These are phyloP conservation scores for Hyperoplus immaculatus DNA, from an alignment of 2,797 vertebrate species.

Conservation along the genomic window DNA sequence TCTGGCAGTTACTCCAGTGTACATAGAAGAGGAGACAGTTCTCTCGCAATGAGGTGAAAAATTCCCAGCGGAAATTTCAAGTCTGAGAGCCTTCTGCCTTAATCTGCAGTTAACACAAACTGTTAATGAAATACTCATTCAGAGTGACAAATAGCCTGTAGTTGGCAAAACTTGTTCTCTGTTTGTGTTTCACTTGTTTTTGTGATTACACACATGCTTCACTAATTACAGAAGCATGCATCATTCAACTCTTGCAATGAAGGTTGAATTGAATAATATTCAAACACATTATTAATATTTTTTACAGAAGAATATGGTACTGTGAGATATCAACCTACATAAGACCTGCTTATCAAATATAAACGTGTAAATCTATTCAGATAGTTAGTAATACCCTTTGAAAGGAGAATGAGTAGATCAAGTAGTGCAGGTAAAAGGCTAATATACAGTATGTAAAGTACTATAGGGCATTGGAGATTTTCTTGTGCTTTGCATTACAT, in stretches of 20 bases:
- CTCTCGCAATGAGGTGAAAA: constrained; percentile 13
- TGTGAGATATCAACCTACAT: background rate
- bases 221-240: constrained; percentile 26
- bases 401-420: background rate
- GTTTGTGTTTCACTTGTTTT: constrained; percentile 40
- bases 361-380: background rate
- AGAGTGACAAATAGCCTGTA: constrained; percentile 39
- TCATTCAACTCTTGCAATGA: constrained; percentile 5
- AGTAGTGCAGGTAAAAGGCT: background rate
- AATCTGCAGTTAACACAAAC: constrained; percentile 41
- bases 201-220: constrained; percentile 35
- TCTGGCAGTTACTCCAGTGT: background rate
- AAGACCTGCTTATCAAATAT: background rate
- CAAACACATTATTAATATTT: background rate
- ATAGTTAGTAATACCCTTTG: background rate
- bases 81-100: constrained; percentile 29
- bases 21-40: constrained; percentile 1
- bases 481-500: background rate
- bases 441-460: background rate
- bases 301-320: background rate
- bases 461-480: no score
- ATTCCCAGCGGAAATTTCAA: constrained; percentile 26
- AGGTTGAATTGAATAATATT: background rate
- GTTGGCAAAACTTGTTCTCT: constrained; percentile 34
- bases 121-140: constrained; percentile 69